Evolutionary conservation across 1,140 invertebrate genomes (phyloP).

Genomic region (Philotrypesis tridentata): DNA sequence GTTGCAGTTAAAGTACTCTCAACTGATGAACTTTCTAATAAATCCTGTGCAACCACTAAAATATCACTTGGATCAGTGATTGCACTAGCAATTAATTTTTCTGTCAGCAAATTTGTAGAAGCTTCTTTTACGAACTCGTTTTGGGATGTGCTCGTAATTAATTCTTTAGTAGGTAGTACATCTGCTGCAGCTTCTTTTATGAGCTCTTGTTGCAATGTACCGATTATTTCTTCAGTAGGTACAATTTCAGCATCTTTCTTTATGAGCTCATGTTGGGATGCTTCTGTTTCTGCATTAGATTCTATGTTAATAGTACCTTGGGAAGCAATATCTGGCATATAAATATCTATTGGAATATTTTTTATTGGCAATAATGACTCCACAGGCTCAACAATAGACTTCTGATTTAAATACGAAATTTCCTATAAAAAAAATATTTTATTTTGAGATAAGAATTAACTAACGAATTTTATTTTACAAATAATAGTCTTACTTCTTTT

Average conservation of each 20-base stretch:
- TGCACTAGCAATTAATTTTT: neutral
- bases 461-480: constrained; percentile 33
- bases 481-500: constrained; percentile 76
- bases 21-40: neutral
- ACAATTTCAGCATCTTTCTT: neutral
- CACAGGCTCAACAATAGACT: constrained; percentile 75
- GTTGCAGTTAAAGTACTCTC: neutral
- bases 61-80: neutral
- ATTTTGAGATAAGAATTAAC: constrained; percentile 22
- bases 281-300: neutral
- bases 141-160: neutral
- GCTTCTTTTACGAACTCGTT: neutral
- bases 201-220: neutral
- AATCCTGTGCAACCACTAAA: neutral
- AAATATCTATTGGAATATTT: constrained; percentile 62
- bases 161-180: neutral
- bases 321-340: constrained; percentile 48
- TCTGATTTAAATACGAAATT: constrained; percentile 75
- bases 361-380: constrained; percentile 75
- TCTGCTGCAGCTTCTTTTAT: neutral
- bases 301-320: neutral
- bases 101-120: neutral
- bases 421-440: constrained; percentile 63
- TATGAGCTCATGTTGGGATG: neutral
- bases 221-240: neutral